These are phyloP conservation scores for Eublepharis macularius DNA, from an alignment of 2,113 vertebrate genomes.

Conservation along the genomic window DNA sequence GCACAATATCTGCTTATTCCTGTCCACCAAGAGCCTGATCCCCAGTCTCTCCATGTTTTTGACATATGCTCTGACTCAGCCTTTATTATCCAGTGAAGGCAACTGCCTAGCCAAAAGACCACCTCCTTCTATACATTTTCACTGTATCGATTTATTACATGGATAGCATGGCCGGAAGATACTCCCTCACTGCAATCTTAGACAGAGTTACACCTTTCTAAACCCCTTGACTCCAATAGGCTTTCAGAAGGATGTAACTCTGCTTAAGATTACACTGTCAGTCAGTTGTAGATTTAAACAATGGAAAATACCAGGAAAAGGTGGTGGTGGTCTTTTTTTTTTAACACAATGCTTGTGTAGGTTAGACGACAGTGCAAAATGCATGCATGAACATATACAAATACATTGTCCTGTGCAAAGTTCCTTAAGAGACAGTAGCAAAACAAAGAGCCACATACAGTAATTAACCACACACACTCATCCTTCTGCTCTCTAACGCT, in stretches of 20 bases:
- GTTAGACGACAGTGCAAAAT: too few species aligned
- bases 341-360: too few species aligned
- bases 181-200: neutral
- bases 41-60: neutral
- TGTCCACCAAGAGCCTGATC: neutral
- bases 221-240: too few species aligned
- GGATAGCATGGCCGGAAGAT: neutral
- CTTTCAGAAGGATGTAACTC: too few species aligned
- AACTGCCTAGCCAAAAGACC: neutral
- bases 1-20: neutral
- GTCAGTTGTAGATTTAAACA: neutral
- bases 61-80: neutral
- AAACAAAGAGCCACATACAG: too few species aligned
- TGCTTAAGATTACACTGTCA: neutral
- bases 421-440: too few species aligned
- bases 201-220: too few species aligned
- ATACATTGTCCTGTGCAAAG: neutral
- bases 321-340: neutral
- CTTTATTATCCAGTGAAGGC: neutral
- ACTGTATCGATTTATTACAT: neutral
- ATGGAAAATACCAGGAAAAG: neutral
- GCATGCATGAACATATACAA: neutral
- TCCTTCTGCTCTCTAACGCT: too few species aligned
- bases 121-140: neutral
- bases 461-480: too few species aligned